Percentiles rank a stretch among this genome's conserved stretches.
These are phyloP conservation scores for Accipiter cooperii DNA, from an alignment of 2,113 vertebrate genomes.

Conservation along the genomic window DNA sequence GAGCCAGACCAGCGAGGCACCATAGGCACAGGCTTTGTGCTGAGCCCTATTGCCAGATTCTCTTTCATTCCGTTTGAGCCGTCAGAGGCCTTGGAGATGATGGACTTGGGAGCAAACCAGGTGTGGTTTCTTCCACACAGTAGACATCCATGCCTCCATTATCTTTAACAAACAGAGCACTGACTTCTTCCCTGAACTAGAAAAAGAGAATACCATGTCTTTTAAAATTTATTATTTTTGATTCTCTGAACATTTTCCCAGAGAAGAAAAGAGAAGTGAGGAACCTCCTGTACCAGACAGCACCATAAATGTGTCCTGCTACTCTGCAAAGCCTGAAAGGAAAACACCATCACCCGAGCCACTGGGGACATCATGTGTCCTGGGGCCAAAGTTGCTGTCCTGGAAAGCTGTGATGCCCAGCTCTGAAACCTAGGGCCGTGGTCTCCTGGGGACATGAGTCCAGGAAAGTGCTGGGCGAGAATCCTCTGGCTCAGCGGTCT, in stretches of 20 bases:
- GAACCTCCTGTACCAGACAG: background rate
- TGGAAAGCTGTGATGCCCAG: background rate
- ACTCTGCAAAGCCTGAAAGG: background rate
- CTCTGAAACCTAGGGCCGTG: background rate
- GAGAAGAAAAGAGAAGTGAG: slow-evolving; percentile 23
- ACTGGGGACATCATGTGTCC: background rate
- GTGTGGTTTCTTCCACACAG: background rate
- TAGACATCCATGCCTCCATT: background rate
- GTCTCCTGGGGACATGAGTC: background rate
- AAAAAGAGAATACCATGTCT: background rate
- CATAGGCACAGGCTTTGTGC: background rate
- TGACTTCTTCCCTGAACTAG: background rate
- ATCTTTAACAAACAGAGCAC: background rate
- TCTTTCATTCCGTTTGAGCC: background rate
- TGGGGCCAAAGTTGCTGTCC: background rate
- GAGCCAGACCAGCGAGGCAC: background rate
- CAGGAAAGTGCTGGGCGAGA: background rate
- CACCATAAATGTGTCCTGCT: background rate
- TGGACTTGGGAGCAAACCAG: background rate
- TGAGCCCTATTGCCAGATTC: background rate
- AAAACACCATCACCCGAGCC: background rate
- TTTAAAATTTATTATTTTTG: background rate
- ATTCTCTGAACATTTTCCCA: background rate
- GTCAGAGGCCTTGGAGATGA: background rate
- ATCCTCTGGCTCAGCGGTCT: background rate